A percentile compares a stretch with the other conserved stretches of the same genome.
phyloP scores from a whole-genome alignment of 2,797 vertebrate genomes.

The Sus cebifrons region DNA sequence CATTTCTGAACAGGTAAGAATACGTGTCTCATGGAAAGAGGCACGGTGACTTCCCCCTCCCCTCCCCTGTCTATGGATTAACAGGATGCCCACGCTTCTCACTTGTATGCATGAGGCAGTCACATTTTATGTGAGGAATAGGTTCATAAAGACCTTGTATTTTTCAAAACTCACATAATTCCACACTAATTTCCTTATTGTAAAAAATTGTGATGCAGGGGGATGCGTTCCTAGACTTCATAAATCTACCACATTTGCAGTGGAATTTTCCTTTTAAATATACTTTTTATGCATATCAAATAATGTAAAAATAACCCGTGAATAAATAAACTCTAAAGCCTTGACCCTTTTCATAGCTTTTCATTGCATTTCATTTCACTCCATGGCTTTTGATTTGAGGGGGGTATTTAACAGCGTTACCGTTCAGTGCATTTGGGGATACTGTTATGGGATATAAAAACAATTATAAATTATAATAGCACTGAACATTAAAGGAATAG shows the following conservation, averaged over 20 bases:
- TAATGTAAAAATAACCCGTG: constrained; percentile 70
- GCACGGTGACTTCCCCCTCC: background rate
- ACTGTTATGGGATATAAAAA: constrained; percentile 53
- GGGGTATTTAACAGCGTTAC: background rate
- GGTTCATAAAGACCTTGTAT: constrained; percentile 69
- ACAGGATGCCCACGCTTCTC: background rate
- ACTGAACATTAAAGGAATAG: background rate
- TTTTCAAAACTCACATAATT: constrained; percentile 77
- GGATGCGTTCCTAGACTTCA: constrained; percentile 44
- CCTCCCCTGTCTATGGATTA: background rate
- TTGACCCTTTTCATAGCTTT: constrained; percentile 61
- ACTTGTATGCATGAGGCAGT: background rate
- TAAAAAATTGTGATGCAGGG: constrained; percentile 64
- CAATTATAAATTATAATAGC: constrained; percentile 67
- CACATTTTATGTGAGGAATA: constrained; percentile 65
- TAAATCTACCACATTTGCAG: constrained; percentile 70
- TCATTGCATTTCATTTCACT: constrained; percentile 61
- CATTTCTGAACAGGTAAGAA: background rate
- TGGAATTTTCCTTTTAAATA: constrained; percentile 72
- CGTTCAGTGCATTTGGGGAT: background rate
- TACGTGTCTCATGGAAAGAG: background rate
- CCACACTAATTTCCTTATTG: constrained; percentile 72
- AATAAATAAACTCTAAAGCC: constrained; percentile 66
- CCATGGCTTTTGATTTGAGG: constrained; percentile 49
- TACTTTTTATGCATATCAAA: constrained; percentile 74